phyloP scores from a whole-genome alignment of 2,797 vertebrate genomes.

The Melanotaenia maccullochi region DNA sequence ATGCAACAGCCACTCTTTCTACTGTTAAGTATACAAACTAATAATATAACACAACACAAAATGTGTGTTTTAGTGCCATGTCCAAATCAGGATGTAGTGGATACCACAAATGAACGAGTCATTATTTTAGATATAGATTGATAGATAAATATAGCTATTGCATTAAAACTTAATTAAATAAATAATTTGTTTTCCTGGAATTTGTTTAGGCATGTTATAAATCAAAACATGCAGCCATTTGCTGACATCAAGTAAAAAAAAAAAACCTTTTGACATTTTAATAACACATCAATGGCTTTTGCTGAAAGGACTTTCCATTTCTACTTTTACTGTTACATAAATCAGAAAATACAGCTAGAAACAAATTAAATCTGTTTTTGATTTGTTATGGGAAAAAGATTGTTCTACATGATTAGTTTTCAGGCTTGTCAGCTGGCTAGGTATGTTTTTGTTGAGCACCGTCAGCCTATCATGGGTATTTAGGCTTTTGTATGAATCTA shows the following conservation, averaged over 20 bases:
- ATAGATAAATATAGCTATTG: neutral
- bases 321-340: neutral
- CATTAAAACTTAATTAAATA: neutral
- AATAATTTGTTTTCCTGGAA: neutral
- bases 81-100: neutral
- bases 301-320: neutral
- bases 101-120: neutral
- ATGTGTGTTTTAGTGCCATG: neutral
- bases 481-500: too few species aligned
- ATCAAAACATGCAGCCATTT: neutral
- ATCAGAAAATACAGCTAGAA: neutral
- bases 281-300: neutral
- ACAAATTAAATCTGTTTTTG: neutral
- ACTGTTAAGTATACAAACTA: neutral
- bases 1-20: neutral
- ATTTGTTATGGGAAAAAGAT: neutral
- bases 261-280: neutral
- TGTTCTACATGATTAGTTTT: too few species aligned
- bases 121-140: neutral
- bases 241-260: neutral
- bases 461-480: neutral
- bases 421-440: neutral
- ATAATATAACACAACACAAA: neutral
- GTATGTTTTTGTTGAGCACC: neutral
- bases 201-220: neutral